These are phyloP conservation scores for Gobio gobio DNA, from an alignment of 2,113 vertebrate genomes.

Conservation along the genomic window DNA sequence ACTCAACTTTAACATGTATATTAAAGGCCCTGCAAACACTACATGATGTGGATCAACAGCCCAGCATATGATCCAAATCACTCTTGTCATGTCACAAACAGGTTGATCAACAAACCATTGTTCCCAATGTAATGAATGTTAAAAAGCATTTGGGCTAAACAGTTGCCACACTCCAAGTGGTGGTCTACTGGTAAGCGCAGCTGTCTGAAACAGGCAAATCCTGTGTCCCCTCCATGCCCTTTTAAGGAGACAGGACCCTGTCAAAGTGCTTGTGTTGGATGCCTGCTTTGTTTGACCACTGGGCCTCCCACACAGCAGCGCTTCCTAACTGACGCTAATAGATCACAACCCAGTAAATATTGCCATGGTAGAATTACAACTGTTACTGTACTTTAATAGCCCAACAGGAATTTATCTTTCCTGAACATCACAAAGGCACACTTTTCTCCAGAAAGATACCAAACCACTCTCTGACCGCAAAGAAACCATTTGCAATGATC, in stretches of 20 bases:
- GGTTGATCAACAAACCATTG: conserved; percentile 60
- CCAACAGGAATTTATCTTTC: background rate
- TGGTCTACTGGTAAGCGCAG: conserved; percentile 59
- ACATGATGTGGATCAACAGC: background rate
- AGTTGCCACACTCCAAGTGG: conserved; percentile 63
- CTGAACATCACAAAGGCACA: background rate
- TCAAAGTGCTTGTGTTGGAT: conserved; percentile 57
- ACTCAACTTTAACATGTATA: background rate
- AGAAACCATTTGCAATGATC: conserved; percentile 10
- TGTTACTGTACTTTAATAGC: background rate
- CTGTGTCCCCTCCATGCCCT: conserved; percentile 67
- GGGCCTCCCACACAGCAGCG: conserved; percentile 53
- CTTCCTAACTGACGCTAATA: conserved; percentile 32
- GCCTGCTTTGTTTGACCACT: conserved; percentile 51
- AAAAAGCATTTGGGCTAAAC: conserved; percentile 70
- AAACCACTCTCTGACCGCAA: background rate
- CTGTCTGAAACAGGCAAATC: conserved; percentile 69
- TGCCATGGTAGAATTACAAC: background rate
- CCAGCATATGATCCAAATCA: background rate
- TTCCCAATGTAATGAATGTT: conserved; percentile 48
- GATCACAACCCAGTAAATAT: conserved; percentile 22
- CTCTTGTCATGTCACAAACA: background rate
- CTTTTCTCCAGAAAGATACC: background rate
- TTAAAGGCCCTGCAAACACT: background rate
- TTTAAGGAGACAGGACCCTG: conserved; percentile 71